Evolutionary conservation across 2,113 vertebrate species (phyloP), one percentile per base, ranked within the genome.

Genomic region (Cephalopholis sonnerati): DNA sequence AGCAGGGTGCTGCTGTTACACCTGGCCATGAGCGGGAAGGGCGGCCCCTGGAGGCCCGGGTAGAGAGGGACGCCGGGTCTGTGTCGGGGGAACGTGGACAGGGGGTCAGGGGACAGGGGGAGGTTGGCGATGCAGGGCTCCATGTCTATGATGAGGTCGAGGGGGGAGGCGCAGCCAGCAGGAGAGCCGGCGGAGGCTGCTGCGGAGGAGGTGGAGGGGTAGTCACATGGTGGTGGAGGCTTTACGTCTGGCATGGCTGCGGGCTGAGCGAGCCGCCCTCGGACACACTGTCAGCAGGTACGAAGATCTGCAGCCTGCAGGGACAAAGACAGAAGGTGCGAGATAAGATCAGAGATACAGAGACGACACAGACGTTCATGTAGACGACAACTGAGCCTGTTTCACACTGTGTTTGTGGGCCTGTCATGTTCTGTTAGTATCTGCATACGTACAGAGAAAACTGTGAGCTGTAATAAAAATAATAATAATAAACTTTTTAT

Each of bases 1-100:
- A 92, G 95, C 76, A 97, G 88, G 75, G 94, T 95, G 91, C 96
- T 95, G 89, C 93, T 96, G 91, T 95, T 96, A 91, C 95, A 96
- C 88, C 96, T 89, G 83, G 94, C 89, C 92, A 96, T 93, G 84
- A 95, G 93, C 7, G 95, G 94, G 93, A 92, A 96, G 59, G 93
- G 93, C 76, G 94, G 90, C 74, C 94, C 95, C 84, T 94, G 95
- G 79, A 91, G 84, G 74, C 82, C 92, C 71, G 74, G 80, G 85
- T 79, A 91, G 74, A 69, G 86, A 41, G 80, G 48, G 25, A 66
- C 0, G 3, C 57, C 10, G 71, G 68, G 74, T 87, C 91, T 94
- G 95, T 94, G 95, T 88, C 87, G 95, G 90, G 95, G 93, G 93
- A 95, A 95, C 90, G 90, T 65, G 79, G 91, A 92, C 92, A 95